Conservation (phyloP, 2,888 invertebrate genomes). For the Torymus tubicola region DNA sequence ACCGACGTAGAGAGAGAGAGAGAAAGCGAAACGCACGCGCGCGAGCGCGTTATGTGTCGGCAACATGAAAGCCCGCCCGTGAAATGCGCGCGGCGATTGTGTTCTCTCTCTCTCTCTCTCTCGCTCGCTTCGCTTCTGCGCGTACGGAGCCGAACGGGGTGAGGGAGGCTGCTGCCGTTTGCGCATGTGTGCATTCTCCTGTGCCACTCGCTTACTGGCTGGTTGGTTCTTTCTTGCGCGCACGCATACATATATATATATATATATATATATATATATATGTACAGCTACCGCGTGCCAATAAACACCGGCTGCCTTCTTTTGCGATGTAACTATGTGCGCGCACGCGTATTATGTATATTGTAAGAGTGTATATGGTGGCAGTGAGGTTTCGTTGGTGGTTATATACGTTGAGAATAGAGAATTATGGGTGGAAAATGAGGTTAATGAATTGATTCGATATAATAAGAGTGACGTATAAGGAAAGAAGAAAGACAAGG, state of each 20-base stretch:
- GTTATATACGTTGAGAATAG: no score
- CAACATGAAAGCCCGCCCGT: conserved; percentile 69
- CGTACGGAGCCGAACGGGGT: conserved; percentile 35
- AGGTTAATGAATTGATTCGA: no score
- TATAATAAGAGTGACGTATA: no score
- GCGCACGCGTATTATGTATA: no score
- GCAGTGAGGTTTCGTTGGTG: no score
- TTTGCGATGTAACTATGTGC: conserved; percentile 4
- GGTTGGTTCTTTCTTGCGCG: conserved; percentile 37
- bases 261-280: background rate
- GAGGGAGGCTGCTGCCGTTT: conserved; percentile 43
- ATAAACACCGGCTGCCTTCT: conserved; percentile 44
- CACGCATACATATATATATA: conserved; percentile 9
- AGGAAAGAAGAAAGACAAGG: background rate
- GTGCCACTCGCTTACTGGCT: conserved; percentile 21
- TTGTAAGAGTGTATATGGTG: no score
- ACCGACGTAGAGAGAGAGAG: background rate
- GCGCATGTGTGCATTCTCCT: conserved; percentile 48
- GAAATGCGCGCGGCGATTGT: conserved; percentile 69
- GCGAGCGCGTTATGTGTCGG: conserved; percentile 63
- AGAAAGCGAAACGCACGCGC: conserved; percentile 6
- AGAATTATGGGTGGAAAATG: no score
- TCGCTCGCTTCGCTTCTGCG: conserved; percentile 12
- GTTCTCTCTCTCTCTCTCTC: conserved; percentile 57
- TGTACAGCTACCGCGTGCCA: conserved; percentile 47